A percentile compares a stretch with the other conserved stretches of the same genome.
Evolutionary conservation across 2,113 vertebrate species (phyloP).

Genomic region (Electrona antarctica): DNA sequence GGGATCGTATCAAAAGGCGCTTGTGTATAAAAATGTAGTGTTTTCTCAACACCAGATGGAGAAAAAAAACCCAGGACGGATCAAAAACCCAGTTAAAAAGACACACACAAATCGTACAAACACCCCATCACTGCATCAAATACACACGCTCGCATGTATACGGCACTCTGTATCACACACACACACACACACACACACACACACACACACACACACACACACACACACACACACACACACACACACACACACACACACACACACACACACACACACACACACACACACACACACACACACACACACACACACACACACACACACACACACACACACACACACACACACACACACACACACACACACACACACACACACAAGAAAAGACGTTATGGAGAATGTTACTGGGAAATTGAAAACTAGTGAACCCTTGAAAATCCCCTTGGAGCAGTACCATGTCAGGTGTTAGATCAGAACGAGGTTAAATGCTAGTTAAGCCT

Average conservation of each 20-base stretch:
- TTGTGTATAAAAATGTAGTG: constrained; percentile 20
- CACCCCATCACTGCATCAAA: constrained; percentile 24
- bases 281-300: constrained; percentile 3
- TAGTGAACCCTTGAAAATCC: constrained; percentile 40
- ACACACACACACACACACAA: constrained; percentile 20
- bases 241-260: constrained; percentile 19
- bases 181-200: constrained; percentile 2
- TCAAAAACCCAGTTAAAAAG: constrained; percentile 14
- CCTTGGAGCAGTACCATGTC: constrained; percentile 30
- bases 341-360: background rate
- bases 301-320: background rate
- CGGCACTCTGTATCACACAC: background rate
- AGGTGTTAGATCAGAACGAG: constrained; percentile 50
- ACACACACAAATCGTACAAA: constrained; percentile 15
- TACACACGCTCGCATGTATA: background rate
- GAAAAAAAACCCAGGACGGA: constrained; percentile 33
- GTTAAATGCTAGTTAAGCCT: constrained; percentile 40
- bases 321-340: constrained; percentile 2
- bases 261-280: background rate
- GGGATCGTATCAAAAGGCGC: constrained; percentile 1
- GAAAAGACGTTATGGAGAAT: constrained; percentile 46
- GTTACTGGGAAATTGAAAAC: constrained; percentile 58
- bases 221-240: constrained; percentile 19
- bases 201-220: background rate
- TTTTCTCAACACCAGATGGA: constrained; percentile 9